Base-by-base conservation (phyloP, 2,113 vertebrate species). In the Panthera tigris region DNA sequence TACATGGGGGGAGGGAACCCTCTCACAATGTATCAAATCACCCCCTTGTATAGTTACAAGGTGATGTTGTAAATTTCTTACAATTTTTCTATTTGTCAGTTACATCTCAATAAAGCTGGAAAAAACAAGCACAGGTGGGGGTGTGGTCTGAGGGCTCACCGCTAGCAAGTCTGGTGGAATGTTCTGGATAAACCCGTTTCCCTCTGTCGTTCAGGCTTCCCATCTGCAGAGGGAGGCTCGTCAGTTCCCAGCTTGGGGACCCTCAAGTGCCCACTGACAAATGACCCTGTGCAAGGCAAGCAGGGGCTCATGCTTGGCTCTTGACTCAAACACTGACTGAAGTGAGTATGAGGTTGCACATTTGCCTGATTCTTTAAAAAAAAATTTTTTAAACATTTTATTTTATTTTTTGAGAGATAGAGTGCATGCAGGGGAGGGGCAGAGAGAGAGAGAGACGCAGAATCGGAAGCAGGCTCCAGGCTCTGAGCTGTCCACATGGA, bases 161-260 rank as follows among this genome's bases (percentile, higher is more conserved):
- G 0, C 16, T 23, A 3, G 8, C 23, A 5, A 19, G 39, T 2
- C 9, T 0, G 4, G 1, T 19, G 3, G 0, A 29, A 6, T 0
- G 31, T 12, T 36, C 55, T 48, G 31, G 74, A 13, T 0, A 19
- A 41, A 33, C 36, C 39, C 39, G 1, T 39, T 27, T 5, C 27
- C 13, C 4, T 82, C 23, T 19, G 8, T 7, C 6, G 1, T 11
- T 55, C 48, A 3, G 4, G 4, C 50, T 83, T 31, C 11, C 19
- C 13, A 0, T 15, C 10, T 41, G 63, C 15, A 12, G 33, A 52
- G 9, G 0, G 2, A 76, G 33, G 27, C 45, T n/a, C 23, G 5
- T 9, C 52, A 9, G 12, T 65, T 19, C 23, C 1, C 2, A 6
- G 39, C 39, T 31, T 9, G 16, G 31, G 4, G 85, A 36, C 50